These are phyloP conservation scores for Nasonia oneida DNA, from an alignment of 2,888 invertebrate species.

Conservation along the genomic window DNA sequence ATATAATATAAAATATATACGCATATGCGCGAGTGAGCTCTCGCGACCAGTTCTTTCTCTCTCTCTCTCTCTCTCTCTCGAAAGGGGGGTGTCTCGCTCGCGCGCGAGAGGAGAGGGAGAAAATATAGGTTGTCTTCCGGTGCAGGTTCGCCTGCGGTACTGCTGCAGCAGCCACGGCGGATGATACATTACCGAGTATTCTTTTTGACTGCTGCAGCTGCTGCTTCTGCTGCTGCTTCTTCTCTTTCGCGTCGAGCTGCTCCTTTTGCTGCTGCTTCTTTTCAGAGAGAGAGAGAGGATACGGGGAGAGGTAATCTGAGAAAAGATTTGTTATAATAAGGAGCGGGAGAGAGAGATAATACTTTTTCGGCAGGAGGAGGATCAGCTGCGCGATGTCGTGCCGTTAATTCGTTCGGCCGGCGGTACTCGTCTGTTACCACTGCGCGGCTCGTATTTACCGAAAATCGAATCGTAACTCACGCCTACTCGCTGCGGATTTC, in stretches of 20 bases:
- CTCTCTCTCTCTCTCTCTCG: background rate
- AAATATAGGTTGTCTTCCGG: conserved; percentile 78
- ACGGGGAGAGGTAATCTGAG: conserved; percentile 54
- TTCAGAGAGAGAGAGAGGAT: background rate
- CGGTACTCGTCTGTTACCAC: background rate
- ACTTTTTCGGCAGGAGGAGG: background rate
- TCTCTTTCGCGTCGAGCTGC: conserved; percentile 31
- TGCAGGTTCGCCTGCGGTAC: conserved; percentile 68
- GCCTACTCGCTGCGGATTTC: background rate
- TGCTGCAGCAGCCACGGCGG: conserved; percentile 72
- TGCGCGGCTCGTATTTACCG: background rate
- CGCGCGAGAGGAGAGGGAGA: conserved; percentile 69
- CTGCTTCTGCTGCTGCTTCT: conserved; percentile 62
- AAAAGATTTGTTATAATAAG: conserved; percentile 60
- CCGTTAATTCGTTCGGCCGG: background rate
- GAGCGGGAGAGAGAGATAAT: background rate
- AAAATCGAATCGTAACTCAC: background rate
- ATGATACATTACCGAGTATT: conserved; percentile 79
- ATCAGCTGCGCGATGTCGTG: background rate
- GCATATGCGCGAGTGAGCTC: background rate
- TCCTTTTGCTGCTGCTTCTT: conserved; percentile 30
- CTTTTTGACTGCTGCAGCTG: conserved; percentile 70
- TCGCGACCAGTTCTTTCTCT: too few relatives aligned
- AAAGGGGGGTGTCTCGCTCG: background rate
- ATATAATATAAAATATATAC: conserved; percentile 12